phyloP scores from a whole-genome alignment of 2,888 invertebrate species.

The Cheilosia scutellata region DNA sequence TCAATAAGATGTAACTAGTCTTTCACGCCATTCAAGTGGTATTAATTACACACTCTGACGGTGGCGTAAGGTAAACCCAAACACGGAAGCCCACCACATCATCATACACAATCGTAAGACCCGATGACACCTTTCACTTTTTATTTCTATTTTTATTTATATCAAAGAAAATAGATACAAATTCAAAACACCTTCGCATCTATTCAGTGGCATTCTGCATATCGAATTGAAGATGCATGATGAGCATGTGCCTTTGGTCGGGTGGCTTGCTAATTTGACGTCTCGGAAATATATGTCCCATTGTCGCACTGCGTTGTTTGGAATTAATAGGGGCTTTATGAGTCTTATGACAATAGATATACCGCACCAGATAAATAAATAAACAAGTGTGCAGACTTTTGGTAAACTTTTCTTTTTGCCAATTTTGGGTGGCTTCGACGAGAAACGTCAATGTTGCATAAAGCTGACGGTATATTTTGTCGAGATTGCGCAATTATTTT shows the following conservation, averaged over 20 bases:
- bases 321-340: background rate
- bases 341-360: background rate
- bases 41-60: constrained; percentile 46
- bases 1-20: constrained; percentile 52
- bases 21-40: constrained; percentile 37
- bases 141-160: constrained; percentile 3
- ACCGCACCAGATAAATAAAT: background rate
- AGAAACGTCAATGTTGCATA: background rate
- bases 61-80: constrained; percentile 33
- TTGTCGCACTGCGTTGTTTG: background rate
- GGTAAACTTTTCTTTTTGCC: background rate
- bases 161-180: constrained; percentile 16
- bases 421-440: background rate
- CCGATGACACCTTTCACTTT: constrained; percentile 67
- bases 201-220: constrained; percentile 44
- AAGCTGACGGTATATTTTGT: background rate
- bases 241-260: background rate
- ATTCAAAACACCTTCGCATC: background rate
- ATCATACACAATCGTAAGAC: constrained; percentile 16
- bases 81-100: constrained; percentile 44
- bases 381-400: background rate
- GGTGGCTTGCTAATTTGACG: background rate
- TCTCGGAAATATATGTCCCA: background rate
- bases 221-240: constrained; percentile 19
- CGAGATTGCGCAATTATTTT: background rate